A percentile compares a stretch with the other conserved stretches of the same genome.
Conservation (phyloP, 2,113 vertebrate species). For the Stercorarius parasiticus region DNA sequence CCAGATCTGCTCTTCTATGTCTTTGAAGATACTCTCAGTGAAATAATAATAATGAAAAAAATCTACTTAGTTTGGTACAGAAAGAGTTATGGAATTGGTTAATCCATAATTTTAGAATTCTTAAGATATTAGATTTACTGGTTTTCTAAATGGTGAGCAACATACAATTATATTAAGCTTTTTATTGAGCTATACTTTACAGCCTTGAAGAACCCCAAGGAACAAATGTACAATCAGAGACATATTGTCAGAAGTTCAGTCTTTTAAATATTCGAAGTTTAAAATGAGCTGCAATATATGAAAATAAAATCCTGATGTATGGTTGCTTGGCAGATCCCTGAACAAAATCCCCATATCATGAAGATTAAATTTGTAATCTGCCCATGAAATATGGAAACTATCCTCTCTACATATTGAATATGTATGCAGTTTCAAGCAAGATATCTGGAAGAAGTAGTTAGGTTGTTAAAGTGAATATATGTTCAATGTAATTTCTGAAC, state of each 20-base stretch:
- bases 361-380: neutral
- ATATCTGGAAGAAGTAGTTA: neutral
- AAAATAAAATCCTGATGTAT: neutral
- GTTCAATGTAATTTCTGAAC: neutral
- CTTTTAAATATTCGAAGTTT: slow-evolving; percentile 24
- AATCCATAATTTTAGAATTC: neutral
- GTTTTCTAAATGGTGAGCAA: neutral
- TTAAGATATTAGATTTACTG: neutral
- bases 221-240: neutral
- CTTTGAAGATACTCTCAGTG: neutral
- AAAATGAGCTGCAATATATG: neutral
- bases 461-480: neutral
- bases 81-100: neutral
- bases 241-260: neutral
- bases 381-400: neutral
- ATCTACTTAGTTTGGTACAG: neutral
- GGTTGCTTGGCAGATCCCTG: neutral
- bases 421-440: neutral
- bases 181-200: neutral
- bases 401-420: neutral
- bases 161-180: neutral
- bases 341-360: neutral
- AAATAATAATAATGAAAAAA: neutral
- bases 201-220: neutral
- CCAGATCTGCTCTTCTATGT: neutral